Conservation (phyloP, 2,888 invertebrate species). For the Gastracanthus pulcherrimus region DNA sequence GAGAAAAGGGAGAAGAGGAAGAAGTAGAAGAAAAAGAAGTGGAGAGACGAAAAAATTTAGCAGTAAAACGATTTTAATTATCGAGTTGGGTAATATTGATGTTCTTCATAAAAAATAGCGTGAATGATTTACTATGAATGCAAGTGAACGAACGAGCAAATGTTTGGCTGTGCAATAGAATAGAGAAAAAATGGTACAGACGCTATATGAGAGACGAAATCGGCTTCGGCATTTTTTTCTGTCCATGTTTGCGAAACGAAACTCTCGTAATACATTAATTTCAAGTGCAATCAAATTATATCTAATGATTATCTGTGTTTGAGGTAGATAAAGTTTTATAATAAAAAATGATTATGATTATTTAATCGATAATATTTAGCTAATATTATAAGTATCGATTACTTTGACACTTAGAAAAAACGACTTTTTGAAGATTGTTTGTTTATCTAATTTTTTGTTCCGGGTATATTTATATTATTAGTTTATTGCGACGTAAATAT, state of each 20-base stretch:
- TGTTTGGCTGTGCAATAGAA: constrained; percentile 77
- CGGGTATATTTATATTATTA: no score
- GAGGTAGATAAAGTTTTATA: background rate
- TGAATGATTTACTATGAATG: constrained; percentile 21
- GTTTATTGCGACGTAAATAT: no score
- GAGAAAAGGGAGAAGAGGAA: background rate
- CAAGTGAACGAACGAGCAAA: constrained; percentile 72
- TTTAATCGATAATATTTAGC: background rate
- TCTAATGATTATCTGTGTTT: background rate
- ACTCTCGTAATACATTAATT: no score
- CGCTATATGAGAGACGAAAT: constrained; percentile 64
- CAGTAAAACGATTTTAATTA: background rate
- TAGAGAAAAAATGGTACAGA: constrained; percentile 69
- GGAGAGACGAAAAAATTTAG: background rate
- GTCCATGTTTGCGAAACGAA: constrained; percentile 42
- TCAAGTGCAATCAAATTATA: no score
- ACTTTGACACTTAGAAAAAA: no score
- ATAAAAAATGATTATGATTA: background rate
- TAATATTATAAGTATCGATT: background rate
- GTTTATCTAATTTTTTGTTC: background rate
- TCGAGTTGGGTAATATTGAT: constrained; percentile 26
- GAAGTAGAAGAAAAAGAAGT: background rate
- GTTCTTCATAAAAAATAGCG: constrained; percentile 40
- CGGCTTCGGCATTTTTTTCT: constrained; percentile 67
- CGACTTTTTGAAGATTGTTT: no score